phyloP scores from a whole-genome alignment of 2,797 vertebrate genomes.

The Gambelia wislizenii region DNA sequence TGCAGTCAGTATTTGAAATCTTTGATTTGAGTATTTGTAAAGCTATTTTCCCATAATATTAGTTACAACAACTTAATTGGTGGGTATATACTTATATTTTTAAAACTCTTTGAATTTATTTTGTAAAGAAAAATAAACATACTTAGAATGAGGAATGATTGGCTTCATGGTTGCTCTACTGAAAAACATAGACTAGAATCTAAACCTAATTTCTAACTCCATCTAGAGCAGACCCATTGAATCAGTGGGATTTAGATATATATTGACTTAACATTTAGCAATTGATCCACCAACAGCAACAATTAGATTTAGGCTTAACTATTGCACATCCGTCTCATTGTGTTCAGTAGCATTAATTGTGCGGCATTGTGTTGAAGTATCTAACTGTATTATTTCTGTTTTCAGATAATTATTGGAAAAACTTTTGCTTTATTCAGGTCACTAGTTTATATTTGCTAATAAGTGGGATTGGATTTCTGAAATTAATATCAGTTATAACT shows the following conservation, averaged over 20 bases:
- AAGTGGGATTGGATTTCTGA: not conserved
- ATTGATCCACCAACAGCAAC: too few species aligned
- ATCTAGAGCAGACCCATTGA: too few species aligned
- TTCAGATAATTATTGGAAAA: not conserved
- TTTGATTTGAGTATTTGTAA: constrained; percentile 10
- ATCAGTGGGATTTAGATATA: too few species aligned
- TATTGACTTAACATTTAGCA: too few species aligned
- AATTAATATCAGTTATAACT: not conserved
- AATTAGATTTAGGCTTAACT: too few species aligned
- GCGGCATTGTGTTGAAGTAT: not conserved
- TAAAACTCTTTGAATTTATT: not conserved
- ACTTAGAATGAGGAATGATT: not conserved
- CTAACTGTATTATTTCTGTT: not conserved
- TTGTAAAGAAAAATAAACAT: not conserved
- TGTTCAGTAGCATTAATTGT: not conserved
- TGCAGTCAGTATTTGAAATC: constrained; percentile 8
- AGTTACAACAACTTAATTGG: not conserved
- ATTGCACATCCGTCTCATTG: not conserved
- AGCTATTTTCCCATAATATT: not conserved
- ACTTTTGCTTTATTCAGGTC: not conserved
- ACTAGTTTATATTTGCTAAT: not conserved
- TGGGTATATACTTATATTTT: not conserved
- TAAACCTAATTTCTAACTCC: too few species aligned
- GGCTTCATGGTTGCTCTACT: not conserved
- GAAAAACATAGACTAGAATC: not conserved